These are phyloP conservation scores for Cyanistes caeruleus DNA, from an alignment of 2,113 vertebrate genomes.

Conservation along the genomic window DNA sequence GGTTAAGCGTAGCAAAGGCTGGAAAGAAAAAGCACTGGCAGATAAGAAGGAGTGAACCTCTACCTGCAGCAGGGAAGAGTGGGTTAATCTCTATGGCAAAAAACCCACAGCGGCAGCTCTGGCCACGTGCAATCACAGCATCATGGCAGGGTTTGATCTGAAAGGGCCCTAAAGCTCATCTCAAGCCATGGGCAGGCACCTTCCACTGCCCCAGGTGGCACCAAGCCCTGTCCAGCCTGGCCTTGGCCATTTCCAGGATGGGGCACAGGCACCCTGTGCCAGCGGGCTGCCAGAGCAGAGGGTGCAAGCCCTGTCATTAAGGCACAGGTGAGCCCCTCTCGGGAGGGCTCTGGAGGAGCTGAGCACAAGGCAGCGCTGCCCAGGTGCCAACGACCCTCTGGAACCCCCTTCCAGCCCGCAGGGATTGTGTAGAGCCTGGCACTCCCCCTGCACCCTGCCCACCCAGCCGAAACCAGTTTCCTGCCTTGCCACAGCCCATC, in stretches of 20 bases:
- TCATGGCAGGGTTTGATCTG: not conserved
- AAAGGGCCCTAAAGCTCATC: not conserved
- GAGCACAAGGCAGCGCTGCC: not conserved
- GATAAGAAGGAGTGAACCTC: not conserved
- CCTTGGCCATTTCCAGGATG: not conserved
- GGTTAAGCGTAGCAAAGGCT: not conserved
- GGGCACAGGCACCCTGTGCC: not conserved
- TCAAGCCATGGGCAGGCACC: not conserved
- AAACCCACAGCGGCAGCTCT: fast-evolving
- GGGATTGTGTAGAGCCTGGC: not conserved
- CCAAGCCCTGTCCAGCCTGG: not conserved
- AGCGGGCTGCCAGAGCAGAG: not conserved
- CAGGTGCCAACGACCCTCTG: not conserved
- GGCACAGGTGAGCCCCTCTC: not conserved
- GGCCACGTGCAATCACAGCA: not conserved
- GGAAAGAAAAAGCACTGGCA: not conserved
- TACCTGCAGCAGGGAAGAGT: not conserved
- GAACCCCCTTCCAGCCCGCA: not conserved
- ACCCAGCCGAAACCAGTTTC: not conserved
- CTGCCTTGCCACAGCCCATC: fast-evolving
- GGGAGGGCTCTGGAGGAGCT: not conserved
- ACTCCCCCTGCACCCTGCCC: not conserved
- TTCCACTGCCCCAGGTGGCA: not conserved
- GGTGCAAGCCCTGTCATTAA: not conserved
- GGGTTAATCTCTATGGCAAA: not conserved